phyloP scores from a whole-genome alignment of 1,140 invertebrate species.

The Drosophila bipectinata region DNA sequence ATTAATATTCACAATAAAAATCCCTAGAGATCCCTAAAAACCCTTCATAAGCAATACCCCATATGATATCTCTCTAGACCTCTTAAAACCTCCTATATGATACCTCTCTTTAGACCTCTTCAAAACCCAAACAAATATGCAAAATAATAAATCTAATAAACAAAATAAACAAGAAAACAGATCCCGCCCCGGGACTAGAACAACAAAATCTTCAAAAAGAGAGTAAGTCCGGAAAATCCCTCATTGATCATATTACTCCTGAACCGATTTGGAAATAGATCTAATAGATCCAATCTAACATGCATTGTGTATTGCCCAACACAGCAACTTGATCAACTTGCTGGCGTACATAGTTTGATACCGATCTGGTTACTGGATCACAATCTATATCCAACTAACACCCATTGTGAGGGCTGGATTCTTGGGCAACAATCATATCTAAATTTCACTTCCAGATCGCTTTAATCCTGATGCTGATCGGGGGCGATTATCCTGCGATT shows the following conservation, averaged over 20 bases:
- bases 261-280: conserved; percentile 7
- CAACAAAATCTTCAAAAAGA: background rate
- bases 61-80: no score
- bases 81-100: no score
- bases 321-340: conserved; percentile 19
- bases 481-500: conserved; percentile 46
- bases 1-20: no score
- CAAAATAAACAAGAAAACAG: conserved; percentile 7
- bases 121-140: background rate
- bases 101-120: no score
- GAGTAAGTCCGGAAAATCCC: conserved; percentile 9
- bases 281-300: conserved; percentile 5
- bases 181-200: background rate
- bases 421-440: conserved; percentile 6
- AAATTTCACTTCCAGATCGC: conserved; percentile 26
- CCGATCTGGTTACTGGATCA: conserved; percentile 21
- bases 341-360: background rate
- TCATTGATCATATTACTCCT: conserved; percentile 30
- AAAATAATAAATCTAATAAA: conserved; percentile 21
- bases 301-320: conserved; percentile 14
- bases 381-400: conserved; percentile 33
- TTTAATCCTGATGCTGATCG: conserved; percentile 45
- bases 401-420: conserved; percentile 23
- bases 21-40: no score
- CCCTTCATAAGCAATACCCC: no score